Evolutionary conservation across 2,113 vertebrate species (phyloP).

Genomic region (Notiomystis cincta): DNA sequence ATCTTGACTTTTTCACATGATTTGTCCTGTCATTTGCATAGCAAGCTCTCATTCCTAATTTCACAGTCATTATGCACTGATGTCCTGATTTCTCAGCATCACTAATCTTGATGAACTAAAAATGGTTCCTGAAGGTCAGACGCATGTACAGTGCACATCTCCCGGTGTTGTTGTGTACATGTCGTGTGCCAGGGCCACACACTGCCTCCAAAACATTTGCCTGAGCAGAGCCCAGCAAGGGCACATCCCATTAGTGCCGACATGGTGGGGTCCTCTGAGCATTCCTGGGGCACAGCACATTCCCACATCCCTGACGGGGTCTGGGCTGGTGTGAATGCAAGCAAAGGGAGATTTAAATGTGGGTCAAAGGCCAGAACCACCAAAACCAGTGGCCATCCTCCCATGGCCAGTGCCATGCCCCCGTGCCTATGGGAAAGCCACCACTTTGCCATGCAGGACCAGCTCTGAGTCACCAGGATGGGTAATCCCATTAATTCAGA

Average conservation of each 20-base stretch:
- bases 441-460: not conserved
- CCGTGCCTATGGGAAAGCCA: not conserved
- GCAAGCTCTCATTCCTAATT: slow-evolving; percentile 90
- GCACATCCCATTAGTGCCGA: not conserved
- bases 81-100: slow-evolving; percentile 93
- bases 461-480: not conserved
- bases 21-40: slow-evolving; percentile 94
- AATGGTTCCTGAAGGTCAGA: slow-evolving; percentile 93
- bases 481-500: slow-evolving; percentile 32
- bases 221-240: not conserved
- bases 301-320: not conserved
- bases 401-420: fast-evolving
- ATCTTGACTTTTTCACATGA: slow-evolving; percentile 95
- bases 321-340: not conserved
- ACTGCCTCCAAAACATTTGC: not conserved
- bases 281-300: not conserved
- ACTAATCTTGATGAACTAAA: slow-evolving; percentile 99
- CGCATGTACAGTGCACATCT: slow-evolving; percentile 33
- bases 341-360: not conserved
- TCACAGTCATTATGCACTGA: slow-evolving; percentile 98
- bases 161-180: slow-evolving; percentile 30
- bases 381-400: not conserved
- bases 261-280: not conserved
- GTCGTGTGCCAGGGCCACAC: not conserved
- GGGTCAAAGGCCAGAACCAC: not conserved